Evolutionary conservation across 2,888 invertebrate genomes (phyloP), one percentile per base, ranked within the genome.

Genomic region (Drosophila acutilabella): DNA sequence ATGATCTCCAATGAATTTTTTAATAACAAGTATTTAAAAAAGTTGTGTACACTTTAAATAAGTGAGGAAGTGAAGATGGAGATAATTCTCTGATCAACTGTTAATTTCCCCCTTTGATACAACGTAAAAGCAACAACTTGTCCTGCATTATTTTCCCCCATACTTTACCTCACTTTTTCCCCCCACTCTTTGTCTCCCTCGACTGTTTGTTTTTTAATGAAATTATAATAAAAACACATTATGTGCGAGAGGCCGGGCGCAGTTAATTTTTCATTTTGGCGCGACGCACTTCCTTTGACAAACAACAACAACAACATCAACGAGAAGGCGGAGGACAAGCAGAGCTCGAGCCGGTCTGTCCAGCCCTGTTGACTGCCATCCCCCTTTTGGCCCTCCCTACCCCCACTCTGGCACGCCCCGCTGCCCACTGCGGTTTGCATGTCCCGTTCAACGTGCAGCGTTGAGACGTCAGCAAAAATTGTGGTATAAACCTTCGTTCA

Each of bases 221-320:
- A 86, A 86, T 81, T 80, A 85, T 78, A 82, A 75, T 80, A 78
- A 82, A 85, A 81, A 78, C 69, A 74, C 65, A 76, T 78, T 68
- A 74, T 72, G 64, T 67, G 77, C 57, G 45, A 60, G 53, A 53
- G 62, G 62, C 67, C 66, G 81, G 70, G 77, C 79, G 81, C 84
- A 89, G 82, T 88, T 89, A 85, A 89, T 89, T 83, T 85, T 85
- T 89, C 86, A 89, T 90, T 88, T 88, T 84, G 74, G 68, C 84
- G 84, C 84, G 78, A 80, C 88, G 84, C 81, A 84, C 69, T 87
- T 84, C 81, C 77, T 73, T 66, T 69, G 69, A 72, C 68, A 73
- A 71, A 70, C 62, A 74, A 51, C 70, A 74, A 67, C 61, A 48
- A 45, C 62, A 54, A 45, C 48, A 54, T 42, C 48, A 50, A 14